Evolutionary conservation across 1,140 invertebrate species (phyloP).

Genomic region (Bombus haemorrhoidalis): DNA sequence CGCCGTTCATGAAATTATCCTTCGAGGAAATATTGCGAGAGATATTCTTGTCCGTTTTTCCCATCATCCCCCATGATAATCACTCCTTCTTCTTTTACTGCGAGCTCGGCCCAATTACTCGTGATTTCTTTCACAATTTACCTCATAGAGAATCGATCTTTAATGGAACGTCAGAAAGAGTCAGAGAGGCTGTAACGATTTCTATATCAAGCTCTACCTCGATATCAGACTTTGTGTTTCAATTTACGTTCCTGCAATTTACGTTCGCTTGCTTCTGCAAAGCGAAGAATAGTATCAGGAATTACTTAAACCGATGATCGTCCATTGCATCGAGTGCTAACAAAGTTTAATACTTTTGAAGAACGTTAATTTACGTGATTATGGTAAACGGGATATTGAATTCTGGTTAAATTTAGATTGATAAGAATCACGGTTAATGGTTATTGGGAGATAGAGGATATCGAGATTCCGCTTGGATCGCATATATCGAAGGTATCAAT

Average conservation of each 20-base stretch:
- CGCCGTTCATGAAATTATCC: conserved; percentile 44
- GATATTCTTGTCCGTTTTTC: conserved; percentile 29
- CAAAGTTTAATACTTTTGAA: background rate
- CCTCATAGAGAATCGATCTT: background rate
- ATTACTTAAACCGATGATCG: background rate
- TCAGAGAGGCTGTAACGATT: background rate
- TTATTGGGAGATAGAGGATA: background rate
- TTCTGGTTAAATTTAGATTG: background rate
- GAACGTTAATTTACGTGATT: background rate
- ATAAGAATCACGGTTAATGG: background rate
- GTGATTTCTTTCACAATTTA: background rate
- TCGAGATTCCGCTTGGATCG: background rate
- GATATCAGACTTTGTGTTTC: background rate
- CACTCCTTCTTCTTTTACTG: conserved; percentile 5
- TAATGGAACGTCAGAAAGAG: background rate
- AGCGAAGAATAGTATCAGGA: background rate
- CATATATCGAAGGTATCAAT: background rate
- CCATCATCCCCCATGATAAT: conserved; percentile 16
- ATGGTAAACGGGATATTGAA: background rate
- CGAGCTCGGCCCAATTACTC: conserved; percentile 20
- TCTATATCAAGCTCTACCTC: background rate
- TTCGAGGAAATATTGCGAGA: background rate
- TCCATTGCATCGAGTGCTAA: too few relatives aligned
- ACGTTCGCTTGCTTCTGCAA: too few relatives aligned
- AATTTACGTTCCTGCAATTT: background rate